Percentiles rank a stretch among this genome's conserved stretches.
These are phyloP conservation scores for Caenorhabditis zanzibari DNA, from an alignment of 2,888 invertebrate genomes.

Conservation along the genomic window DNA sequence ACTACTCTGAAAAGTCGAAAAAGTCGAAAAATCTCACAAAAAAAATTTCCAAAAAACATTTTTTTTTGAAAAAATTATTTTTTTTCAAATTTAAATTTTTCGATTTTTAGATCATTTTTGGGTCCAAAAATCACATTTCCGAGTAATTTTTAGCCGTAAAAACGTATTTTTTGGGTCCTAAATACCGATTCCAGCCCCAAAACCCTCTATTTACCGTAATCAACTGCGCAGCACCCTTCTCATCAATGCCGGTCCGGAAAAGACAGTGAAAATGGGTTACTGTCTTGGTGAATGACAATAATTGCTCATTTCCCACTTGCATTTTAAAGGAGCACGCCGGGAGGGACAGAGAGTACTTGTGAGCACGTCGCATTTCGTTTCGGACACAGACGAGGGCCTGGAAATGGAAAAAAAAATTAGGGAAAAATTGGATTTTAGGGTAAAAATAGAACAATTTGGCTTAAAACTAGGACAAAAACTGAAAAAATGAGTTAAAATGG, in stretches of 20 bases:
- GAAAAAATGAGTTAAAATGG: no score
- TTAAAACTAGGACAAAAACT: no score
- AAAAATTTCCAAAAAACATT: no score
- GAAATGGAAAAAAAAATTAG: background rate
- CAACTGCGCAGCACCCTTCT: slow-evolving; percentile 14
- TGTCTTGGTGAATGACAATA: slow-evolving; percentile 11
- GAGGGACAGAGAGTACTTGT: slow-evolving; percentile 31
- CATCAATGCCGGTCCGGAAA: slow-evolving; percentile 42
- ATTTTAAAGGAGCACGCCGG: slow-evolving; percentile 45
- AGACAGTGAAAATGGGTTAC: slow-evolving; percentile 40
- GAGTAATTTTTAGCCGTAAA: no score
- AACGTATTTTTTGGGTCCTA: no score
- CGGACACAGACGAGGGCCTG: slow-evolving; percentile 46
- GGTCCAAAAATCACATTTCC: no score
- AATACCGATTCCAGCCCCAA: no score
- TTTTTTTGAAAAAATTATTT: no score
- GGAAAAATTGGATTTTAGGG: background rate
- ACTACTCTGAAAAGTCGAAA: no score
- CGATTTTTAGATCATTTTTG: slow-evolving; percentile 2
- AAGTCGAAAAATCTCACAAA: background rate
- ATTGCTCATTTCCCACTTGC: slow-evolving; percentile 39
- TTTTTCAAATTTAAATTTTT: no score
- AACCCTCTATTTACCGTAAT: slow-evolving; percentile 28
- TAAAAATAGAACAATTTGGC: no score
- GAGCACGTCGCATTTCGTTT: slow-evolving; percentile 8